Evolutionary conservation across 2,797 vertebrate species (phyloP), one percentile per base, ranked within the genome.

Genomic region (Jordanella pulchra): DNA sequence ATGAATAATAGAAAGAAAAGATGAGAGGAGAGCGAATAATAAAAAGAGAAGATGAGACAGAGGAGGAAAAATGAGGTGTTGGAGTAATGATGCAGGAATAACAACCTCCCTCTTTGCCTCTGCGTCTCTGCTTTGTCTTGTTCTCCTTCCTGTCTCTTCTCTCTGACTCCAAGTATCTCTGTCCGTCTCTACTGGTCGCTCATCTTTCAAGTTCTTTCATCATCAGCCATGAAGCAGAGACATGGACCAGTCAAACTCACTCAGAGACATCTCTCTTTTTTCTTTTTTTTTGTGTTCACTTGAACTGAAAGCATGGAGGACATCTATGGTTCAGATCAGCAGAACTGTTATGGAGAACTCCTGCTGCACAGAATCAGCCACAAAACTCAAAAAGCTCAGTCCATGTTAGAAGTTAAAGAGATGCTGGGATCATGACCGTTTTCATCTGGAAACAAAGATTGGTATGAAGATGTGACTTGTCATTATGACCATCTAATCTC

Each of bases 201-300:
- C 84, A 73, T 89, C 89, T 91, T 90, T 92, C 89, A 86, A 72
- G 76, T 88, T 61, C 72, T 92, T 90, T 89, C 89, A 92, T 92
- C 89, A 91, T 89, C 79, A 69, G 69, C 65, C 25, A 69, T 30
- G 48, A 67, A 60, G 80, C 80, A 58, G 72, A 83, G 83, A 84
- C 77, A 71, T 72, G 79, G 54, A 73, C 66, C 10, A 76, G 77
- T 82, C 80, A 84, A 80, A 82, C 78, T 83, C 80, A 80, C 75
- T 82, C 63, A 4, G 39, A 71, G 63, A 68, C 65, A 30, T n/a
- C 2, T 61, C 61, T 47, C 44, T 70, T 47, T 45, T 45, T 28
- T 17, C 9, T 12, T 35, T 61, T 61, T 6, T n/a, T n/a, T n/a
- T 15, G 7, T 15, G 6, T 67, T 70, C 51, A 32, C 69, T 75